Evolutionary conservation across 1,140 invertebrate species (phyloP), one percentile per base, ranked within the genome.

Genomic region (Dendroctonus ponderosae): DNA sequence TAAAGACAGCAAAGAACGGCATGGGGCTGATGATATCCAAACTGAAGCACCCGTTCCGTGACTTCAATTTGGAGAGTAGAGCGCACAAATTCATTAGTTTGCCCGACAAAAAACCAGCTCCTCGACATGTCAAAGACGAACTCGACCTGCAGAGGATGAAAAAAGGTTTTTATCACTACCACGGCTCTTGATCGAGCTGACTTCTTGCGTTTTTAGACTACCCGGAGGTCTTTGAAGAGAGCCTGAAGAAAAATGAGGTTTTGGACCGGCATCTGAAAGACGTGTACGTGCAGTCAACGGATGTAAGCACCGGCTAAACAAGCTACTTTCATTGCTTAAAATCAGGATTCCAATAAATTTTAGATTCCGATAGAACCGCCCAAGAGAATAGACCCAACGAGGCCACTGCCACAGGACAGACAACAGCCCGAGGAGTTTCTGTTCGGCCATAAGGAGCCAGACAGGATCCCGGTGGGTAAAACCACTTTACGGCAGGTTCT

Each of bases 41-140:
- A 43, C 52, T 87, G 9, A 72, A 70, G 37, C 77, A 81, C 40
- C 82, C 84, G 37, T 59, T 84, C 3, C 80, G 81, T 71, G 81
- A 81, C 48, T 90, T 87, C 70, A 91, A 91, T 77, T 82, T 89
- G 6, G 89, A 89, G 74, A 87, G 85, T 74, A 82, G 90, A 67
- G 88, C 87, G 9, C 84, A 87, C 70, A 85, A 84, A 73, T 73
- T 87, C 12, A 84, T 92, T 69, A 84, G 83, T 0, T 83, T 83
- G 75, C 82, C 86, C 44, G 91, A 91, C 79, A 87, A 86, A 9
- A 76, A 71, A 37, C 78, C 83, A 41, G 89, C 90, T 26, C 89
- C 90, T 0, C 83, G 78, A 70, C 84, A 86, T 75, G 77, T 83
- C 7, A 79, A 81, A 2, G 84, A 83, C 52, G 46, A 84, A 48